phyloP scores from a whole-genome alignment of 1,140 invertebrate genomes.

The Chironomus striatipennis region DNA sequence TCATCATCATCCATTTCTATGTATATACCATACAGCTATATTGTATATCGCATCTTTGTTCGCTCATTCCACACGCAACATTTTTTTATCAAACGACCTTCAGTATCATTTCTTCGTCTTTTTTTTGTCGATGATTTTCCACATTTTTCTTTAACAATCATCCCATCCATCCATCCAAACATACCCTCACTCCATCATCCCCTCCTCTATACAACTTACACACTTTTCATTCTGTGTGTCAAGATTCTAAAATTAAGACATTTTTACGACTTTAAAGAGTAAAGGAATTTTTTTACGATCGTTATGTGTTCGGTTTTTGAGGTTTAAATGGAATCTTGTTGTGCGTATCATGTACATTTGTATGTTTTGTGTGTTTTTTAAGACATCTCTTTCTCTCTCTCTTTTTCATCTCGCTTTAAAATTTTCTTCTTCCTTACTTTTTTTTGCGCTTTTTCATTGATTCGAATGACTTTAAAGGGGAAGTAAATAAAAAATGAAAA shows the following conservation, averaged over 20 bases:
- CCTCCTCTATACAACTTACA: neutral
- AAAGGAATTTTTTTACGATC: neutral
- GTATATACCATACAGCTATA: neutral
- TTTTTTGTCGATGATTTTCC: neutral
- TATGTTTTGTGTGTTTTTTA: neutral
- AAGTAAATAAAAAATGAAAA: too few species aligned
- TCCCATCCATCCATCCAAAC: too few species aligned
- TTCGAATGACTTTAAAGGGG: too few species aligned
- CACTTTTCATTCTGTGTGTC: neutral
- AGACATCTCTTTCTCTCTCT: neutral
- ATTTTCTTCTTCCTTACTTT: neutral
- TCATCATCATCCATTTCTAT: neutral
- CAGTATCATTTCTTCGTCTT: slow-evolving; percentile 4
- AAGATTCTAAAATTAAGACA: slow-evolving; percentile 17
- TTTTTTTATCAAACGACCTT: slow-evolving; percentile 13
- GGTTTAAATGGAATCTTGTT: too few species aligned
- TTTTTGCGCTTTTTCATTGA: neutral
- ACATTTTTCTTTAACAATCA: neutral
- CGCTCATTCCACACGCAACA: neutral
- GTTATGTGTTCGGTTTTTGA: neutral
- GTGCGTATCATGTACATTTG: too few species aligned
- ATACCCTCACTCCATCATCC: too few species aligned
- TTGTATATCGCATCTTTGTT: neutral
- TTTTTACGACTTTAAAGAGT: slow-evolving; percentile 20
- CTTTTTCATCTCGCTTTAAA: neutral